A percentile compares a stretch with the other conserved stretches of the same genome.
Evolutionary conservation across 2,113 vertebrate species (phyloP).

Genomic region (Sus scrofa): T2T-Sscrofa CM000818.6:103699501-103700000

Average conservation of each 20-base stretch:
- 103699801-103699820: not conserved
- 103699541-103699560: not conserved
- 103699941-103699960: not conserved
- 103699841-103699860: not conserved
- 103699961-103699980: not conserved
- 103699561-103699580: slow-evolving; percentile 57
- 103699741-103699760: not conserved
- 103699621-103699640: slow-evolving; percentile 70
- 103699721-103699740: slow-evolving; percentile 17
- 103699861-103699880: not conserved
- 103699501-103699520: not conserved
- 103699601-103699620: slow-evolving; percentile 28
- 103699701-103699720: slow-evolving; percentile 26
- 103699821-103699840: not conserved
- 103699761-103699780: slow-evolving; percentile 56
- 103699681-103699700: not conserved
- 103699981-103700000: not conserved
- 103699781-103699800: not conserved
- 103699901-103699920: not conserved
- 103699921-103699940: not conserved
- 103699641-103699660: slow-evolving; percentile 59
- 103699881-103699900: not conserved
- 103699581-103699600: slow-evolving; percentile 65
- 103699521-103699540: not conserved
- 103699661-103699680: not conserved